Evolutionary conservation across 2,888 invertebrate genomes (phyloP), one percentile per base, ranked within the genome.

Genomic region (Bellardia pandia): DNA sequence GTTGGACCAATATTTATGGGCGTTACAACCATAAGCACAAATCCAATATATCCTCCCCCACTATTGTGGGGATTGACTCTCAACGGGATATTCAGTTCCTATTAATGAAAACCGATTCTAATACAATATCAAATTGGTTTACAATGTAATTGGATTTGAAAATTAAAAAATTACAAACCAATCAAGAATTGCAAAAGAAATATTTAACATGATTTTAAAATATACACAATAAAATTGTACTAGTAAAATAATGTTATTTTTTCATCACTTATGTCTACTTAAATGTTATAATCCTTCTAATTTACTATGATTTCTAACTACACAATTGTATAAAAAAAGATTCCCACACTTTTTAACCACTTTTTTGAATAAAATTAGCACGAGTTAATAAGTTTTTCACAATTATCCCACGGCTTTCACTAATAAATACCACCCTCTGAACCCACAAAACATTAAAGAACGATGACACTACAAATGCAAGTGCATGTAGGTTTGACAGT

Each of bases 271-370:
- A 14, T n/a, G 30, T 14, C 69, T 16, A 45, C 23, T 66, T 72
- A n/a, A 72, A 64, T n/a, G 14, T 53, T 48, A 37, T 48, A 77
- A 78, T 78, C 77, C 48, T 2, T 30, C n/a, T 58, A 77, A 83
- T 64, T 64, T 64, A 48, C 71, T 33, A 64, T 72, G 77, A 84
- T 84, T 84, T 72, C 16, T 48, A 64, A 71, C 37, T 71, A 11
- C 13, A 33, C 42, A 66, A 42, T 48, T 1, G 7, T 16, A 58
- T 53, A 14, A 30, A 77, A 80, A 84, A 74, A 48, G 30, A 66
- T 87, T 87, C 87, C 87, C 87, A 87, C 87, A 78, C 81, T 82
- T 87, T 79, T 81, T 75, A 81, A 58, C 68, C 77, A 85, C 87
- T 81, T 62, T 79, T 79, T 64, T 23, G 11, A 64, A 62, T 33